Evolutionary conservation across 2,113 vertebrate genomes (phyloP), one percentile per base, ranked within the genome.

Genomic region (Pagrus major): DNA sequence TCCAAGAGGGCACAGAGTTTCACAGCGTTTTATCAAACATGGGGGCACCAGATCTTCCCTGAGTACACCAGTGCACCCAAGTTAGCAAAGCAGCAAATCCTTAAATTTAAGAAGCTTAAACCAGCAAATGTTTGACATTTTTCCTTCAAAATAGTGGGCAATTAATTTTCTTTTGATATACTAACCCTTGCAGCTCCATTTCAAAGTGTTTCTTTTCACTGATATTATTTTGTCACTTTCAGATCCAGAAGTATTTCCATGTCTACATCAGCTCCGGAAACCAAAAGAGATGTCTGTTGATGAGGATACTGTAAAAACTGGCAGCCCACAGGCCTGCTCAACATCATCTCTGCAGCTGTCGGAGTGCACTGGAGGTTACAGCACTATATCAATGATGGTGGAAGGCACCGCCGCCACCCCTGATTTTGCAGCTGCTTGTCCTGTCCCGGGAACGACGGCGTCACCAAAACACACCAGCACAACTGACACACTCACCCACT

Each of bases 271-370:
- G 52, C 29, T 67, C 46, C 46, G 67, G 54, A 91, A 89, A 76
- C 70, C 90, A 86, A 83, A 88, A 44, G 84, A 93, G 67, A 95
- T 95, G 94, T 95, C 95, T 82, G 91, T 93, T 60, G 91, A 95
- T 21, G 94, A 95, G 86, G 94, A 94, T 74, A 88, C 91, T 55
- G 89, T 92, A 29, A 93, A 94, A 79, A 90, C 87, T 72, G 82
- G 86, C 52, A 75, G 90, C 80, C 77, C 91, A n/a, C 80, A 83
- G 60, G 80, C 84, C 81, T 84, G 83, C 55, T 69, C 92, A 0
- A 29, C 91, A 1, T 89, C 88, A 52, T 71, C 89, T 42, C 85
- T 91, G 75, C 92, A 88, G 81, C 91, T 89, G 42, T 74, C 90
- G 9, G 89, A 91, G 79, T 69, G 90, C 33, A 70, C 87, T 25